phyloP scores from a whole-genome alignment of 1,140 invertebrate genomes.

The Papilio helenus region DNA sequence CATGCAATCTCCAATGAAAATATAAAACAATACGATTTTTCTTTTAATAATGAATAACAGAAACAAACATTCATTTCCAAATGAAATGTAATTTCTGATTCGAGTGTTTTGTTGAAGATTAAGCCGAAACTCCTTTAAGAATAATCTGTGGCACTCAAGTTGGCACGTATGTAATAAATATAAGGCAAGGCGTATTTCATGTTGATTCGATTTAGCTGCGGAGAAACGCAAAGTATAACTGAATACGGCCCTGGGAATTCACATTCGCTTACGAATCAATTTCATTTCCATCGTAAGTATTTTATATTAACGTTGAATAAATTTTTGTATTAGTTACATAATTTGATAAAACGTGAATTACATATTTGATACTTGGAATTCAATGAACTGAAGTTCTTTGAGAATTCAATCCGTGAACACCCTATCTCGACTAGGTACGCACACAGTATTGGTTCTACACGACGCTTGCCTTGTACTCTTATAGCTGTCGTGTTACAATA shows the following conservation, averaged over 20 bases:
- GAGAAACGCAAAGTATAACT: constrained; percentile 9
- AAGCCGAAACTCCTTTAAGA: constrained; percentile 14
- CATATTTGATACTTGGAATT: too few species aligned
- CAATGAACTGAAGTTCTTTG: too few species aligned
- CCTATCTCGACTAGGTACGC: too few species aligned
- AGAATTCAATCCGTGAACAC: too few species aligned
- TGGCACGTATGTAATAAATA: constrained; percentile 19
- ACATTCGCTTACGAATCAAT: constrained; percentile 17
- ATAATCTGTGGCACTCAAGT: constrained; percentile 25
- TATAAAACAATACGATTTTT: too few species aligned
- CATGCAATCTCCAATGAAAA: too few species aligned
- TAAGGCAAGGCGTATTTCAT: constrained; percentile 14
- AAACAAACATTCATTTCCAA: not conserved
- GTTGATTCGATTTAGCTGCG: constrained; percentile 22
- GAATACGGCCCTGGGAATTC: constrained; percentile 6
- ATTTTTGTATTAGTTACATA: constrained; percentile 2
- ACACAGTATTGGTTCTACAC: too few species aligned
- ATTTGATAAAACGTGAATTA: too few species aligned
- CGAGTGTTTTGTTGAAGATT: constrained; percentile 1
- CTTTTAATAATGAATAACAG: too few species aligned
- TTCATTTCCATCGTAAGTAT: constrained; percentile 11
- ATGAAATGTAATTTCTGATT: constrained; percentile 3
- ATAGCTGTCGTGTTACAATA: too few species aligned
- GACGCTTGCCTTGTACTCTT: too few species aligned
- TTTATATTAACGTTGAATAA: constrained; percentile 10